Base-by-base conservation (phyloP, 2,113 vertebrate genomes). In the Fregetta grallaria region DNA sequence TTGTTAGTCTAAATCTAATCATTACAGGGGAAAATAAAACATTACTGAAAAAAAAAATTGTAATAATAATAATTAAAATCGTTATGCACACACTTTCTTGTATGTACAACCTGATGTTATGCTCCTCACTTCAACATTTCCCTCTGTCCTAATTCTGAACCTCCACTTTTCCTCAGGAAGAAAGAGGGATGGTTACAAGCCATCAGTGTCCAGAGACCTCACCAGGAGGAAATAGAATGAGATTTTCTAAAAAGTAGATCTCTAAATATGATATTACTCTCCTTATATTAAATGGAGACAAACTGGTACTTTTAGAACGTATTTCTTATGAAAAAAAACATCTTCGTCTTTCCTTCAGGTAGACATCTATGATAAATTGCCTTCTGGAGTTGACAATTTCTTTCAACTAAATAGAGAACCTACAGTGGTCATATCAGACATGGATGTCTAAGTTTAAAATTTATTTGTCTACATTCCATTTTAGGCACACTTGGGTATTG, bases 71-170 rank as follows among this genome's bases (percentile, higher is more conserved):
- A 52, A 3, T 55, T 40, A 73, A 82, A 86, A 65, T 25, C 6
- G 2, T 65, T 34, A 55, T n/a, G 9, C 9, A 53, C 17, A 50
- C 5, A 44, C 2, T 63, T 63, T 68, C 9, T 2, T 1, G 3
- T 76, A 47, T 13, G 15, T 62, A 27, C 19, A 73, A 38, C 2
- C 4, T 63, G 17, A 5, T 65, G 22, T 30, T 76, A 13, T n/a
- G 15, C 15, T 65, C 5, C 6, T 59, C 11, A 58, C 3, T 25
- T 86, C 27, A 29, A 1, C 59, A 58, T 78, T 68, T 63, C 15
- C 1, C 1, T 26, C 21, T 23, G 20, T 68, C 26, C 2, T 85
- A 44, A 53, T 81, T 56, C 10, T 72, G 13, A 81, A 15, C 2
- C 5, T 58, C n/a, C 11, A n/a, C 4, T 61, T 61, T 55, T 78